phyloP scores from a whole-genome alignment of 30 jellyfish, hydroid and myxozoan genomes.

The Pseudorhiza aurosa region DNA sequence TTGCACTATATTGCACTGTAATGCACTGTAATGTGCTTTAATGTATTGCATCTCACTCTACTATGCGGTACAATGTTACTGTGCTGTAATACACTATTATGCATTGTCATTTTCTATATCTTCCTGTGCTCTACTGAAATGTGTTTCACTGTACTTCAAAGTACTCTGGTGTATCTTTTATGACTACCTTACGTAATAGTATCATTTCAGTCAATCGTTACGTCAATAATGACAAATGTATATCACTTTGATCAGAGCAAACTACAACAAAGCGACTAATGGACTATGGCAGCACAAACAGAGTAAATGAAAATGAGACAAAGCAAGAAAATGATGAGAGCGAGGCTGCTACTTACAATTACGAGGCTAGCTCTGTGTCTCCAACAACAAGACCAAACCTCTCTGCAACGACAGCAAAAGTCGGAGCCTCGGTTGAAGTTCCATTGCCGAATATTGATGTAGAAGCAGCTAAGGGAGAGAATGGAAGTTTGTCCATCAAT shows the following conservation, averaged over 20 bases:
- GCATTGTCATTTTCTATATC: no score
- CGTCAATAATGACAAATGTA: no score
- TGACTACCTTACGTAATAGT: no score
- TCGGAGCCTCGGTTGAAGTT: conserved; percentile 59
- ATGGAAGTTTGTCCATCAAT: conserved; percentile 8
- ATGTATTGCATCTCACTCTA: neutral
- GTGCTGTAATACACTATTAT: no score
- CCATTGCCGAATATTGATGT: conserved; percentile 15
- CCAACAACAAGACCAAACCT: conserved; percentile 15
- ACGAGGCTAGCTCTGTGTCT: neutral
- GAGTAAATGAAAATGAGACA: neutral
- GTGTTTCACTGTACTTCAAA: no score
- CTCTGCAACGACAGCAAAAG: conserved; percentile 35
- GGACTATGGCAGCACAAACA: neutral
- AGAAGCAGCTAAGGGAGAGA: neutral
- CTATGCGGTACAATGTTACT: no score
- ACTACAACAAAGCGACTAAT: conserved; percentile 9
- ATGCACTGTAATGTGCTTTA: neutral
- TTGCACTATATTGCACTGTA: neutral
- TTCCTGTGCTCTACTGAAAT: no score
- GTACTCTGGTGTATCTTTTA: no score
- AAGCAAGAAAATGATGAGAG: neutral
- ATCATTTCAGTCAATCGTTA: no score
- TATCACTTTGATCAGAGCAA: neutral
- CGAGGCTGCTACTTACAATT: neutral